phyloP scores from a whole-genome alignment of 2,888 invertebrate genomes.

The Lasioglossum pauxillum region DNA sequence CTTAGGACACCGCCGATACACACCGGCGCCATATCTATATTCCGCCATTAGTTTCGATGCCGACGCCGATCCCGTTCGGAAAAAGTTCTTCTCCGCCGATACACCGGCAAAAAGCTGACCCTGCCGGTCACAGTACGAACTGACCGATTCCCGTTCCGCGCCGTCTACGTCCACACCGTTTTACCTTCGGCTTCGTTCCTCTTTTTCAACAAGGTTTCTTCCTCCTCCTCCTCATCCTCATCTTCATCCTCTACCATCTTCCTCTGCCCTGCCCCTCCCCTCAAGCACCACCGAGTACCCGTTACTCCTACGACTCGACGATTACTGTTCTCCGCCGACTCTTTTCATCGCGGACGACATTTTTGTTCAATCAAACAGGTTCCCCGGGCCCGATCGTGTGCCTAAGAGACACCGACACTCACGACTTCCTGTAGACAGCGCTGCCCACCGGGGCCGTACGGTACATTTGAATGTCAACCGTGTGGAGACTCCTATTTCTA shows the following conservation, averaged over 20 bases:
- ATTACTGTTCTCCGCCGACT: constrained; percentile 42
- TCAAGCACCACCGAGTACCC: background rate
- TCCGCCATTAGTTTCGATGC: constrained; percentile 75
- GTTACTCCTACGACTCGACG: constrained; percentile 41
- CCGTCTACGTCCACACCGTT: constrained; percentile 13
- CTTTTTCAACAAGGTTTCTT: constrained; percentile 19
- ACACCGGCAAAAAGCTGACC: constrained; percentile 1
- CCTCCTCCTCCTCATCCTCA: background rate
- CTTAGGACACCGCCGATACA: constrained; percentile 57
- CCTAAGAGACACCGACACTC: constrained; percentile 51
- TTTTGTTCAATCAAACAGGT: constrained; percentile 76
- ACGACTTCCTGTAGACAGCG: constrained; percentile 64
- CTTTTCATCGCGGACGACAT: constrained; percentile 64
- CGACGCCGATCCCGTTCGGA: constrained; percentile 30
- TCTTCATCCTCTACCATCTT: background rate
- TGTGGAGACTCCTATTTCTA: constrained; percentile 33
- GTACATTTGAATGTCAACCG: constrained; percentile 72
- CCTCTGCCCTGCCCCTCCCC: background rate
- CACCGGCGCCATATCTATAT: constrained; percentile 73
- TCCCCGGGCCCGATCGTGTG: constrained; percentile 46
- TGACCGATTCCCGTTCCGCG: constrained; percentile 34
- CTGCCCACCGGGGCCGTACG: constrained; percentile 62
- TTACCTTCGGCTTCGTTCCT: constrained; percentile 24
- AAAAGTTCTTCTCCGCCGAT: constrained; percentile 59
- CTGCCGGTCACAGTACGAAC: constrained; percentile 21